These are phyloP conservation scores for Pelodytes ibericus DNA, from an alignment of 2,797 vertebrate genomes.

Conservation along the genomic window DNA sequence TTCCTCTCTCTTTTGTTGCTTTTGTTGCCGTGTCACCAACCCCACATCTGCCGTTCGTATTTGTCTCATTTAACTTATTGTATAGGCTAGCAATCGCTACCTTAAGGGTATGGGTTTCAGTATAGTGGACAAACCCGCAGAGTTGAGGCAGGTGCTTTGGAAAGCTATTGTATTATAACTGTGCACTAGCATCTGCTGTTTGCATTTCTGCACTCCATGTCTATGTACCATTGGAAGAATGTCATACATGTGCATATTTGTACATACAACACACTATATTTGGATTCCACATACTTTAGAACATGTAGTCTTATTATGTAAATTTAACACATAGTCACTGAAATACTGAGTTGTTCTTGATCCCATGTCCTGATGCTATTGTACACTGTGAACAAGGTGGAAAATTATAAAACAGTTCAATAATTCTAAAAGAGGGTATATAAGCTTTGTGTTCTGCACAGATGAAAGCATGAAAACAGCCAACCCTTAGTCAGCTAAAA, in stretches of 20 bases:
- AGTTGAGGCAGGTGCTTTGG: background rate
- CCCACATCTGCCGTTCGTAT: background rate
- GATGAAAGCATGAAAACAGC: background rate
- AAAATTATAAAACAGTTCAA: conserved; percentile 6
- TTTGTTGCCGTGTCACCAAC: background rate
- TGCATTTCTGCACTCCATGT: too few species aligned
- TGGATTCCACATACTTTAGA: background rate
- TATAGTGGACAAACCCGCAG: background rate
- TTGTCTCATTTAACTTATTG: background rate
- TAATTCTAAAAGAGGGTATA: conserved; percentile 8
- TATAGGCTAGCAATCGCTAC: background rate
- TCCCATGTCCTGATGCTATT: background rate
- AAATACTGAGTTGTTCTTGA: background rate
- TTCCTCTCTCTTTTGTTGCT: background rate
- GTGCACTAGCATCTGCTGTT: background rate
- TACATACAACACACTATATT: background rate
- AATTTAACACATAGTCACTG: background rate
- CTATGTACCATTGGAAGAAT: too few species aligned
- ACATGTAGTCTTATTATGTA: background rate
- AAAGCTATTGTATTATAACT: background rate
- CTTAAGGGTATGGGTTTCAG: too few species aligned
- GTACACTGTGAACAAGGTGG: conserved; percentile 21
- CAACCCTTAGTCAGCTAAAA: background rate
- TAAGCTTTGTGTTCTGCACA: background rate
- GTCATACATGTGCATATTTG: background rate